Conservation (phyloP, 2,888 invertebrate genomes). For the Cephus pulcher region DNA sequence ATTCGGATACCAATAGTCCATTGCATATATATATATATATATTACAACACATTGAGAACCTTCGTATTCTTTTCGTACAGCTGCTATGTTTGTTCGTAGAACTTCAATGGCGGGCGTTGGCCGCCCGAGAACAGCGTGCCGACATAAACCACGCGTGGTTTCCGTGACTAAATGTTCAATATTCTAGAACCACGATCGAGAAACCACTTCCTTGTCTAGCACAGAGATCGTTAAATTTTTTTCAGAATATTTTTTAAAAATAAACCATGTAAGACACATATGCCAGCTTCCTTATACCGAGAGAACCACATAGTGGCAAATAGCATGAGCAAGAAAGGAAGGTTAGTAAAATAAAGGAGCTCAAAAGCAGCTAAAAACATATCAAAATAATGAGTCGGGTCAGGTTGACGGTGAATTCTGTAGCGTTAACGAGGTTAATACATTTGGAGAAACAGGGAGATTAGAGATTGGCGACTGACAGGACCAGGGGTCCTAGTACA, state of each 20-base stretch:
- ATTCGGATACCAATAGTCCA: neutral
- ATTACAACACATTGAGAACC: neutral
- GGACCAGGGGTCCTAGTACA: neutral
- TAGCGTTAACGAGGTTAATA: neutral
- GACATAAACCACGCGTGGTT: slow-evolving; percentile 38
- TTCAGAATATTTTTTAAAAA: neutral
- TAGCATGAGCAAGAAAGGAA: neutral
- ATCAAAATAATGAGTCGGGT: neutral
- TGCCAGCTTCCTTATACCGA: neutral
- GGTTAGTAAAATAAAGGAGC: neutral
- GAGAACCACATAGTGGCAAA: neutral
- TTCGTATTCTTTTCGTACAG: neutral
- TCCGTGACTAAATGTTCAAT: slow-evolving; percentile 32
- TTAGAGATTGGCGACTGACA: neutral
- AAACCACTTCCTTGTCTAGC: neutral
- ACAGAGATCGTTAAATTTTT: neutral
- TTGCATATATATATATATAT: neutral
- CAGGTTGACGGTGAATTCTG: neutral
- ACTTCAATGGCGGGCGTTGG: neutral
- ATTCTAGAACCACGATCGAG: slow-evolving; percentile 10
- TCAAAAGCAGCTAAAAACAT: neutral
- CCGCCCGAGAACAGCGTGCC: slow-evolving; percentile 7
- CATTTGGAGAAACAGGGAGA: neutral
- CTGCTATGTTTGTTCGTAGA: slow-evolving; percentile 6
- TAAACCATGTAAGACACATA: neutral